Evolutionary conservation across 2,888 invertebrate genomes (phyloP).

Genomic region (Endomychus coccineus): DNA sequence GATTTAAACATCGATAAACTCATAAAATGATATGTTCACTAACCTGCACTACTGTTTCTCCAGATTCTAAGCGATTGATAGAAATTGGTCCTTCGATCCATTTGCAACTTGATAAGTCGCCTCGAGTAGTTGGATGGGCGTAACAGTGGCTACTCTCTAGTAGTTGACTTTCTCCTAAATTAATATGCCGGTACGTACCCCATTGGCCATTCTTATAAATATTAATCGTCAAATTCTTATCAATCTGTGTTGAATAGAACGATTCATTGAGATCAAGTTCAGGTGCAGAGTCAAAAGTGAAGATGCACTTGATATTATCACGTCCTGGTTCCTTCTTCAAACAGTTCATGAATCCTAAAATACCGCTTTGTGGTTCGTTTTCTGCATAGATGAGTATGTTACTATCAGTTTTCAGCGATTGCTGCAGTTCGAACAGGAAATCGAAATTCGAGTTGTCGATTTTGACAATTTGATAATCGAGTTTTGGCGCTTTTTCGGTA

Average conservation of each 20-base stretch:
- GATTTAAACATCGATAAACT: no score
- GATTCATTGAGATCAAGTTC: constrained; percentile 55
- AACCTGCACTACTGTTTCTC: no score
- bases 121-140: constrained; percentile 68
- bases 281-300: constrained; percentile 59
- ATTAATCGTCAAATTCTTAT: constrained; percentile 72
- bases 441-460: constrained; percentile 52
- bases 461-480: constrained; percentile 61
- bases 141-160: constrained; percentile 58
- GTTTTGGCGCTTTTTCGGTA: background rate
- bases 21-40: no score
- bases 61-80: no score
- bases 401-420: constrained; percentile 37
- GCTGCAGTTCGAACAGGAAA: constrained; percentile 50
- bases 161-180: constrained; percentile 48
- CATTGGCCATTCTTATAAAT: constrained; percentile 54
- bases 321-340: constrained; percentile 54
- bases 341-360: constrained; percentile 62
- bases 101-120: constrained; percentile 73
- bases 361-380: constrained; percentile 64
- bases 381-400: constrained; percentile 58
- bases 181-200: constrained; percentile 68
- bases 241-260: constrained; percentile 57
- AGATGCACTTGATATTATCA: constrained; percentile 53
- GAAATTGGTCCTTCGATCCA: constrained; percentile 81